Evolutionary conservation across 2,797 vertebrate genomes (phyloP), one percentile per base, ranked within the genome.

Genomic region (Threskiornis aethiopicus): DNA sequence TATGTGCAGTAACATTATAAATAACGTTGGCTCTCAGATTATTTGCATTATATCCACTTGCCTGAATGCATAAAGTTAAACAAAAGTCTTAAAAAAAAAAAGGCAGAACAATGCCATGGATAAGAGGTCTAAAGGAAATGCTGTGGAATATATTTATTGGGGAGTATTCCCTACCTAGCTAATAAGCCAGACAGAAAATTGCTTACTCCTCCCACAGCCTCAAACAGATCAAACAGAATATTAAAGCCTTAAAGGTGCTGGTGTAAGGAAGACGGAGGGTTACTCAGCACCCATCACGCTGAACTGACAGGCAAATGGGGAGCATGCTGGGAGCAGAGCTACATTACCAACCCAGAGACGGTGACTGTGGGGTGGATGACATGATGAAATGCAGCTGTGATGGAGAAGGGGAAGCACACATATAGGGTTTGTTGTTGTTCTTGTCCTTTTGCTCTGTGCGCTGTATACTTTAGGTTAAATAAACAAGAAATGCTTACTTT

Each of bases 1-100:
- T 96, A 90, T 94, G 80, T 96, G 86, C 93, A 67, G 85, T 84
- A 39, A 84, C 59, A 64, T 93, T 96, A 96, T 92, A 90, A 90
- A 93, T 95, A 91, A 84, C 7, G 0, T n/a, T 92, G 70, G 47
- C 78, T 89, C 28, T 91, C 59, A 84, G 95, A 76, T 94, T 95
- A 90, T 95, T 90, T 96, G 91, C 77, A n/a, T 94, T 93, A 64
- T 88, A 89, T 90, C 52, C 70, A 54, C 64, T 93, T 94, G 80
- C 17, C 66, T 73, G 47, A 80, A 89, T 77, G 42, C 0, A 0
- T 85, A 61, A 90, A 84, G n/a, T 64, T 87, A 87, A 95, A 89
- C 64, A 76, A 61, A 69, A 9, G n/a, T 69, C 31, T 71, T 66
- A 37, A 76, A 90, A 54, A 54, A 33, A 31, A 84, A 58, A 58